Evolutionary conservation across 2,113 vertebrate genomes (phyloP).

Genomic region (Myxocyprinus asiaticus): DNA sequence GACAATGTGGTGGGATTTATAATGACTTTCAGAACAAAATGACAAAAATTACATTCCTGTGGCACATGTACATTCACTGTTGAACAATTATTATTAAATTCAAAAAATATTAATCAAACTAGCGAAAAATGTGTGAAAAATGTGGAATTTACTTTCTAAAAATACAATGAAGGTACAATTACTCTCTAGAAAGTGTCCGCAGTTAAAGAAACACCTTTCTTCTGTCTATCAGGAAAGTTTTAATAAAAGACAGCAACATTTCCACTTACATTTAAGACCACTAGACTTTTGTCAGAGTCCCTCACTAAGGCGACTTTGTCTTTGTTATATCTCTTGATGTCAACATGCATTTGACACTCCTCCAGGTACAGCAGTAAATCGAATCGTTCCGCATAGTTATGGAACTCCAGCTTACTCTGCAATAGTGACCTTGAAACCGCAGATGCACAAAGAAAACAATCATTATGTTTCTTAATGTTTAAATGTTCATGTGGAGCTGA

Average conservation of each 20-base stretch:
- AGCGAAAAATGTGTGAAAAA: too few relatives aligned
- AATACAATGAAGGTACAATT: too few relatives aligned
- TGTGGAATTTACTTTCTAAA: too few relatives aligned
- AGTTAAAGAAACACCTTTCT: too few relatives aligned
- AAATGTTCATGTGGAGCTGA: not conserved
- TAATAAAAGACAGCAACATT: not conserved
- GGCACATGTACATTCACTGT: too few relatives aligned
- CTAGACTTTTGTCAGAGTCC: constrained; percentile 70
- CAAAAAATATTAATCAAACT: too few relatives aligned
- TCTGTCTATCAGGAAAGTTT: not conserved
- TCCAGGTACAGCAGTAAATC: constrained; percentile 85
- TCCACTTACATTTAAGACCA: constrained; percentile 79
- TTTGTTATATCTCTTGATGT: constrained; percentile 88
- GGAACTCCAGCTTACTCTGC: constrained; percentile 67
- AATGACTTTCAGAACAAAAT: too few relatives aligned
- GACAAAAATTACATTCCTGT: too few relatives aligned
- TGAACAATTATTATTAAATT: too few relatives aligned
- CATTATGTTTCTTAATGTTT: not conserved
- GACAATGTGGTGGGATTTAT: too few relatives aligned
- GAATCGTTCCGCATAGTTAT: constrained; percentile 79
- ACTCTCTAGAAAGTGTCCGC: too few relatives aligned
- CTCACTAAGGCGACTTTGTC: constrained; percentile 69
- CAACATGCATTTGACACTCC: constrained; percentile 87
- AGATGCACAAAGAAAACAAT: not conserved
- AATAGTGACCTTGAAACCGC: constrained; percentile 63